These are phyloP conservation scores for Dynastes tityus DNA, from an alignment of 2,888 invertebrate genomes.

Conservation along the genomic window DNA sequence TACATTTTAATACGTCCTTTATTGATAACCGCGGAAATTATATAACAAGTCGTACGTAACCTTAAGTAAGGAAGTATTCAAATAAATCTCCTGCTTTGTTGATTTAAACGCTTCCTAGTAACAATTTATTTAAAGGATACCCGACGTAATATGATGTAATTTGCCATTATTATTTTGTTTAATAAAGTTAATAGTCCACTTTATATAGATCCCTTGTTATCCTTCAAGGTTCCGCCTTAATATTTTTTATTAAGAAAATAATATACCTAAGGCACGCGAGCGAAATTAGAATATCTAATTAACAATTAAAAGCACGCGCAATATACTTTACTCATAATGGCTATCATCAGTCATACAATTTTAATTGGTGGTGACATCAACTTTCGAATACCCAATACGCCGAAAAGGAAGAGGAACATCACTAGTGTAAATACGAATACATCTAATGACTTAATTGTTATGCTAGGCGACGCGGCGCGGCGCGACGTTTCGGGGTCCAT, in stretches of 20 bases:
- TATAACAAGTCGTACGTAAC: too few relatives aligned
- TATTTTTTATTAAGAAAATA: background rate
- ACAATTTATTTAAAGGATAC: too few relatives aligned
- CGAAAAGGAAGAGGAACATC: background rate
- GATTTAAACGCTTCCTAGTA: too few relatives aligned
- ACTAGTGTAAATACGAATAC: conserved; percentile 3
- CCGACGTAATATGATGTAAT: background rate
- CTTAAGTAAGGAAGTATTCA: too few relatives aligned
- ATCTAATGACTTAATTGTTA: conserved; percentile 21
- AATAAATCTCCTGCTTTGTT: too few relatives aligned
- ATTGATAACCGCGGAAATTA: too few relatives aligned
- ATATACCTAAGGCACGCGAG: conserved; percentile 2
- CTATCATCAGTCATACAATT: conserved; percentile 24
- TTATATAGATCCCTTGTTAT: background rate
- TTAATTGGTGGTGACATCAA: conserved; percentile 24
- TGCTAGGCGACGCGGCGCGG: background rate
- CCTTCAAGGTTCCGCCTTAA: background rate
- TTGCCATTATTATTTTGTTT: background rate
- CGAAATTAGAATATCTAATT: background rate
- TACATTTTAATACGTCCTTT: too few relatives aligned
- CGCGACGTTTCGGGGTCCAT: conserved; percentile 9
- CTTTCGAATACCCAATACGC: conserved; percentile 6
- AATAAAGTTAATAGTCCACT: background rate
- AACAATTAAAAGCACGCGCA: conserved; percentile 20
- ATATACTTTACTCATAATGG: background rate